These are phyloP conservation scores for Archegozetes longisetosus DNA, from an alignment of 1,140 invertebrate genomes.

Conservation along the genomic window DNA sequence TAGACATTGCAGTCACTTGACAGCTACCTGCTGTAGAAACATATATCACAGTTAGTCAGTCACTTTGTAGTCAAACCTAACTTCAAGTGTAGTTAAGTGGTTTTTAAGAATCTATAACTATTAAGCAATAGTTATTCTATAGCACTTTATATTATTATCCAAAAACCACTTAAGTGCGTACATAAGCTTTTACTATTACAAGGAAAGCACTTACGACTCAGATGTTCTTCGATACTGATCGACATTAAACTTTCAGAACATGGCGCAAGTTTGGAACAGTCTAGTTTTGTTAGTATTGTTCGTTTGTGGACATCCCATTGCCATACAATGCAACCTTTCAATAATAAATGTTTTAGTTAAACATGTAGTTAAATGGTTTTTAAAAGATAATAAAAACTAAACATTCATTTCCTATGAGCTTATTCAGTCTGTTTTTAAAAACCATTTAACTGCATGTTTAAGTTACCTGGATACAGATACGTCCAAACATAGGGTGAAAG, in stretches of 20 bases:
- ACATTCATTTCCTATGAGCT: no score
- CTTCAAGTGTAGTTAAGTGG: no score
- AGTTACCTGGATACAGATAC: slow-evolving; percentile 47
- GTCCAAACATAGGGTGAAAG: slow-evolving; percentile 42
- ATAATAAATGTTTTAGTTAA: slow-evolving; percentile 4
- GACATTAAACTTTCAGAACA: slow-evolving; percentile 80
- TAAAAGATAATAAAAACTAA: background rate
- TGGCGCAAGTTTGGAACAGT: slow-evolving; percentile 77
- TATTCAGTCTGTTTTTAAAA: no score
- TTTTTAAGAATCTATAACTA: no score
- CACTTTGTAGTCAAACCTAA: no score
- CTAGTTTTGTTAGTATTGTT: slow-evolving; percentile 55
- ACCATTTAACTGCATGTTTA: background rate
- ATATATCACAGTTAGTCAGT: no score
- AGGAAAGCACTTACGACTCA: slow-evolving; percentile 41
- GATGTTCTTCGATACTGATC: slow-evolving; percentile 72
- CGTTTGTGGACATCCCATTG: slow-evolving; percentile 55
- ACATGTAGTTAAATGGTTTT: background rate
- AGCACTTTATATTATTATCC: no score
- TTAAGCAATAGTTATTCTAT: no score
- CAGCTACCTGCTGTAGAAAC: slow-evolving; percentile 22
- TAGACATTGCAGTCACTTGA: slow-evolving; percentile 58
- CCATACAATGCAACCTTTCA: slow-evolving; percentile 56
- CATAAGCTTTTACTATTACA: background rate
- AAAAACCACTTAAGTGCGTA: no score